Conservation (phyloP, 1,140 invertebrate genomes). For the Myzus persicae region DNA sequence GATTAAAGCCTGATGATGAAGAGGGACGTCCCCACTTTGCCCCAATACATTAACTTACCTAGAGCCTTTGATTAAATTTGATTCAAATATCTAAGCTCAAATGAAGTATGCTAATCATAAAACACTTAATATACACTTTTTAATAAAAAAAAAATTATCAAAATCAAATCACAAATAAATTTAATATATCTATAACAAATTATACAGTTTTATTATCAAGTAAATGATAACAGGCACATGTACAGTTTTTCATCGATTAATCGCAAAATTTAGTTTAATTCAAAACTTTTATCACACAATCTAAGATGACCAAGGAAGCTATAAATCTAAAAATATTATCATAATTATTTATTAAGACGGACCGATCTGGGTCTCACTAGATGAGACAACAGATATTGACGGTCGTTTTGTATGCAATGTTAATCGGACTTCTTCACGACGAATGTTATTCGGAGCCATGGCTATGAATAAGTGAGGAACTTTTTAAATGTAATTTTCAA, state of each 20-base stretch:
- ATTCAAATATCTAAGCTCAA: not conserved
- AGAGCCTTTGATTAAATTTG: not conserved
- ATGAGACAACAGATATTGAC: too few species aligned
- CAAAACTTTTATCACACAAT: too few species aligned
- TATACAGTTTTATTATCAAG: not conserved
- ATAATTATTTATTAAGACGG: too few species aligned
- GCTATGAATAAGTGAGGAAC: too few species aligned
- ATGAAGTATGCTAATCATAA: not conserved
- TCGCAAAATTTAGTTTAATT: too few species aligned
- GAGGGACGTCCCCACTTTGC: not conserved
- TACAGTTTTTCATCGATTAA: constrained; percentile 9
- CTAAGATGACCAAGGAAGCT: too few species aligned
- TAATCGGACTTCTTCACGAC: too few species aligned
- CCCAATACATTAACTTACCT: not conserved
- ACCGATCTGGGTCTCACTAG: too few species aligned
- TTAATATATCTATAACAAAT: constrained; percentile 12
- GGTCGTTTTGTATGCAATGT: too few species aligned
- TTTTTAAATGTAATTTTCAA: too few species aligned
- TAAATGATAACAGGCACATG: not conserved
- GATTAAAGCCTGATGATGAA: constrained; percentile 22
- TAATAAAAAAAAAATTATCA: constrained; percentile 6
- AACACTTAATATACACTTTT: not conserved
- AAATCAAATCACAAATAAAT: not conserved
- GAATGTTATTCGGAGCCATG: too few species aligned
- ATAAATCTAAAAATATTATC: too few species aligned